Evolutionary conservation across 2,797 vertebrate genomes (phyloP), one percentile per base, ranked within the genome.

Genomic region (Enteromius treurensis): DNA sequence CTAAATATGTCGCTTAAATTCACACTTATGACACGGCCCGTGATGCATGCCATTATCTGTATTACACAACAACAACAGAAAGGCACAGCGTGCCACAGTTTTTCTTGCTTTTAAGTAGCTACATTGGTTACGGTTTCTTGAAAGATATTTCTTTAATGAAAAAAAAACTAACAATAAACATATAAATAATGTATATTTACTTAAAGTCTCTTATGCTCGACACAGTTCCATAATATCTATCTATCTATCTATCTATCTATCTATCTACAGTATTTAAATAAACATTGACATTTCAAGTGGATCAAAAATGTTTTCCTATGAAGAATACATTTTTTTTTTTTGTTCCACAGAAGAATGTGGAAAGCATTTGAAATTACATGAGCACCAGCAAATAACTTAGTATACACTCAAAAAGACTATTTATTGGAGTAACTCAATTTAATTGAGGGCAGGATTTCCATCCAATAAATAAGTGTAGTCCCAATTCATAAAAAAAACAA

Each of bases 1-100:
- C 37, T 34, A 26, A 80, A 80, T 58, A 45, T 80, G 79, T 80
- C 29, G 8, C n/a, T 80, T 58, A 70, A 58, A 58, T 53, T 53
- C 45, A 64, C 37, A 26, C 21, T n/a, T 53, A 68, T 32, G 67
- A 80, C 47, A 26, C 1, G 1, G n/a, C 2, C 32, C 10, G 0
- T 40, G 32, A 58, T 14, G 19, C 73, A 58, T 23, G 6, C 5
- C 6, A 40, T 23, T 80, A 55, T 71, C 5, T 32, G 11, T 14
- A 34, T 71, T 42, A 71, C 45, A 51, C 62, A 51, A 51, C 62
- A 8, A 60, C 21, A 0, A 1, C 51, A 13, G 23, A 23, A 71
- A n/a, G 19, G 19, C 14, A 55, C 3, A 7, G 0, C 26, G 8
- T 14, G 29, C 29, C 37, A 68, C 32, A 26, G 21, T 3, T 23